Conservation (phyloP, 2,113 vertebrate species). For the Rhea americana region DNA sequence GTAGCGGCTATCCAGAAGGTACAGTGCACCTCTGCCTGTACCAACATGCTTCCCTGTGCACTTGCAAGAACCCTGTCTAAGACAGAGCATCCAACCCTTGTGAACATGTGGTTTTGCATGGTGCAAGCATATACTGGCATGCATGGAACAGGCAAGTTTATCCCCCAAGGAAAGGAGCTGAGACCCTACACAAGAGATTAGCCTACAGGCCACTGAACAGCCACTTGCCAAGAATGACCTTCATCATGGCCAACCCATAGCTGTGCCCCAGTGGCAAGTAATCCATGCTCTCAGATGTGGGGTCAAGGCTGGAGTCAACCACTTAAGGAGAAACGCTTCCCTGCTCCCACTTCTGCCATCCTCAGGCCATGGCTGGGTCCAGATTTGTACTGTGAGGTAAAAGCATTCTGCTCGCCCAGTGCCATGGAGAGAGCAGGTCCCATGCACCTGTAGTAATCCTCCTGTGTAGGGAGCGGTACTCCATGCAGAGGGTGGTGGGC, state of each 20-base stretch:
- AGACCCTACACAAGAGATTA: not conserved
- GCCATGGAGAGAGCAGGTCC: not conserved
- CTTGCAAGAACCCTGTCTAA: not conserved
- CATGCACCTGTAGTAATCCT: slow-evolving; percentile 92
- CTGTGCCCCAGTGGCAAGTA: not conserved
- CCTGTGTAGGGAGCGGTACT: slow-evolving; percentile 85
- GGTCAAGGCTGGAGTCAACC: not conserved
- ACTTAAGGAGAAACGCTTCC: not conserved
- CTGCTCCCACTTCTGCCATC: not conserved
- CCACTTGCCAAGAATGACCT: not conserved
- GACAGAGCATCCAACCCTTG: not conserved
- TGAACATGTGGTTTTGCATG: not conserved
- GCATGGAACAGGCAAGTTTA: not conserved
- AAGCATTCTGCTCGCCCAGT: accelerated
- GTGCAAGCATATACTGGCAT: too few relatives aligned
- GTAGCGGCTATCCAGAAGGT: not conserved
- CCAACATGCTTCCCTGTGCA: not conserved
- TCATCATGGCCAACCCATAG: not conserved
- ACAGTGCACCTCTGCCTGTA: not conserved
- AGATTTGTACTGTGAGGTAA: not conserved
- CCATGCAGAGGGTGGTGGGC: slow-evolving; percentile 92
- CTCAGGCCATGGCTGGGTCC: not conserved
- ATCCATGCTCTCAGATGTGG: accelerated
- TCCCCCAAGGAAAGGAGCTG: not conserved
- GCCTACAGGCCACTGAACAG: not conserved